Percentiles rank a stretch among this genome's conserved stretches.
Conservation (phyloP, 2,797 vertebrate genomes). For the Nothura maculosa region DNA sequence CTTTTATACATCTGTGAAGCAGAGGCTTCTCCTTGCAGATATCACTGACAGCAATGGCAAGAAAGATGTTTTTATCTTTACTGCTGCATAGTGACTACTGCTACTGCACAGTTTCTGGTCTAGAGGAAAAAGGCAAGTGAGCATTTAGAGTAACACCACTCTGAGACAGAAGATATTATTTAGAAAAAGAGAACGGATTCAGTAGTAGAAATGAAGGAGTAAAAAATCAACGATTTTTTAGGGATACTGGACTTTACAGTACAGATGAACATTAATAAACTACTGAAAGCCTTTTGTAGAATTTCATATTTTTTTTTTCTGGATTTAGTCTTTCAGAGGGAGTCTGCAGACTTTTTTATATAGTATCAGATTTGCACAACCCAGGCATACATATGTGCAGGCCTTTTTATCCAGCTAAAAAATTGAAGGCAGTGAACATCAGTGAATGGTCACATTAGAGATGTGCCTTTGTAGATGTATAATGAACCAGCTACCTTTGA, state of each 20-base stretch:
- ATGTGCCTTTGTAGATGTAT: neutral
- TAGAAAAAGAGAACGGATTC: neutral
- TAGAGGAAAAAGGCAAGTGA: neutral
- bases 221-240: neutral
- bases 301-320: neutral
- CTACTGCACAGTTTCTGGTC: neutral
- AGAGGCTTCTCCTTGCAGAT: neutral
- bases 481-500: neutral
- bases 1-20: neutral
- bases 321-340: neutral
- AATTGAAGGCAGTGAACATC: neutral
- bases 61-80: neutral
- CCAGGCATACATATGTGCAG: accelerated
- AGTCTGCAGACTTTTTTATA: neutral
- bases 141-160: neutral
- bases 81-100: neutral
- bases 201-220: neutral
- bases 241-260: neutral
- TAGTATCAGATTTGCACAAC: neutral
- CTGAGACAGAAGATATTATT: neutral
- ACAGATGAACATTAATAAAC: neutral
- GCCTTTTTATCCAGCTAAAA: neutral
- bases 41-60: neutral
- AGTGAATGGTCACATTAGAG: neutral
- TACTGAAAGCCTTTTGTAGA: neutral